These are phyloP conservation scores for Leptodactylus fallax DNA, from an alignment of 2,797 vertebrate species.

Conservation along the genomic window DNA sequence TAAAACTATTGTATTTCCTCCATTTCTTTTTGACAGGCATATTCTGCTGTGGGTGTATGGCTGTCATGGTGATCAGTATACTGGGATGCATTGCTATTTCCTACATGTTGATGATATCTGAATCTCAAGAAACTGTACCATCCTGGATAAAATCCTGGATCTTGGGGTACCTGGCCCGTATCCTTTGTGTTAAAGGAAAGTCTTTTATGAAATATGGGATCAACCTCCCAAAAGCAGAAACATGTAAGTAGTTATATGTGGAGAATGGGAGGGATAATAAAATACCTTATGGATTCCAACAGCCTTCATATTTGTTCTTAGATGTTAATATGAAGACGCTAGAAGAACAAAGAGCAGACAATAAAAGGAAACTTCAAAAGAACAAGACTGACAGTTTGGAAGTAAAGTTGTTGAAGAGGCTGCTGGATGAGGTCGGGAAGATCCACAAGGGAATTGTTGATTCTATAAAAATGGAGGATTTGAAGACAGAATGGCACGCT, in stretches of 20 bases:
- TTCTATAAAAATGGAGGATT: neutral
- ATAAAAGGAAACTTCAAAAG: neutral
- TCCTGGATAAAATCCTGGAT: conserved; percentile 32
- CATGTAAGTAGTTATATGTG: neutral
- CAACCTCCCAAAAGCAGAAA: neutral
- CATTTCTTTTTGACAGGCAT: conserved; percentile 2
- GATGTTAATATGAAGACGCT: neutral
- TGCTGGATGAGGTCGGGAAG: neutral
- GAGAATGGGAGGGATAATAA: too few species aligned
- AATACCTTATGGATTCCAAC: neutral
- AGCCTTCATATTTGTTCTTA: neutral
- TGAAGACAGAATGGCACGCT: conserved; percentile 22
- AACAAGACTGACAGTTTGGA: neutral
- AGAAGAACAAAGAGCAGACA: neutral
- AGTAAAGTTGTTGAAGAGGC: conserved; percentile 30
- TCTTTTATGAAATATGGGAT: neutral
- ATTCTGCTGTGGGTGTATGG: conserved; percentile 36
- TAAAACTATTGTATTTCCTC: neutral
- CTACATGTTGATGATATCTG: conserved; percentile 18
- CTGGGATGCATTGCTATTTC: neutral
- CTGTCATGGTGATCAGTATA: conserved; percentile 29
- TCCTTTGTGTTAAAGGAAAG: neutral
- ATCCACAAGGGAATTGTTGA: conserved; percentile 5
- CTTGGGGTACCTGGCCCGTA: neutral
- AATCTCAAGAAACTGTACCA: conserved; percentile 6